Evolutionary conservation across 2,113 vertebrate genomes (phyloP).

Genomic region (Suncus etruscus): DNA sequence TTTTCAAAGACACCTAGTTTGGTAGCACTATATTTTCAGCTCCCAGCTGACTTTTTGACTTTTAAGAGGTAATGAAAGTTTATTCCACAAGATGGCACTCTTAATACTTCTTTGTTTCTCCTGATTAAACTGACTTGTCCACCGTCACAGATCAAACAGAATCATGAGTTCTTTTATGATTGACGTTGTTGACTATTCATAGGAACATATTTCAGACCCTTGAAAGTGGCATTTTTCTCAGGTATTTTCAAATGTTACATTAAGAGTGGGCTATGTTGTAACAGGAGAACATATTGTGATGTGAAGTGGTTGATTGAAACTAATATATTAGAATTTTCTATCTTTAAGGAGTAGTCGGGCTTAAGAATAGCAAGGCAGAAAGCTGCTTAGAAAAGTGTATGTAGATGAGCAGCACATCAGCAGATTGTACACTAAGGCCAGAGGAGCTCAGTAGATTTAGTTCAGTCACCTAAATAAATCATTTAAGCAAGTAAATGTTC

Average conservation of each 20-base stretch:
- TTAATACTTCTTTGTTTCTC: conserved; percentile 58
- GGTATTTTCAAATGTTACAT: neutral
- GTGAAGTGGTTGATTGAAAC: neutral
- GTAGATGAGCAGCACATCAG: neutral
- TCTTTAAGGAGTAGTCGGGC: neutral
- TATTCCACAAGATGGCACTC: conserved; percentile 78
- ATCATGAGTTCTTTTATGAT: neutral
- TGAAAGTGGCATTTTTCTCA: conserved; percentile 28
- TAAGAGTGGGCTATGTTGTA: neutral
- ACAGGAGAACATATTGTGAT: neutral
- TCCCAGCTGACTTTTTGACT: neutral
- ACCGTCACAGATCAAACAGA: conserved; percentile 21
- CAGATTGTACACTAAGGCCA: neutral
- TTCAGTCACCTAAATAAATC: neutral
- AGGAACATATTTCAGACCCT: conserved; percentile 31
- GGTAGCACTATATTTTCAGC: neutral
- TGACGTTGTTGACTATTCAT: neutral
- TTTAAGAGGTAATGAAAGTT: conserved; percentile 28
- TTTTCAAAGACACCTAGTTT: too few relatives aligned
- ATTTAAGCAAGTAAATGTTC: neutral
- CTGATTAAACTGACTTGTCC: conserved; percentile 22
- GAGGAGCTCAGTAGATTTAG: neutral
- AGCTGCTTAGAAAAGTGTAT: neutral
- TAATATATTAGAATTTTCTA: neutral
- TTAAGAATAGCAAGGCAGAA: neutral